Percentiles rank a stretch among this genome's conserved stretches.
Conservation (phyloP, 2,113 vertebrate genomes). For the Platanista minor region DNA sequence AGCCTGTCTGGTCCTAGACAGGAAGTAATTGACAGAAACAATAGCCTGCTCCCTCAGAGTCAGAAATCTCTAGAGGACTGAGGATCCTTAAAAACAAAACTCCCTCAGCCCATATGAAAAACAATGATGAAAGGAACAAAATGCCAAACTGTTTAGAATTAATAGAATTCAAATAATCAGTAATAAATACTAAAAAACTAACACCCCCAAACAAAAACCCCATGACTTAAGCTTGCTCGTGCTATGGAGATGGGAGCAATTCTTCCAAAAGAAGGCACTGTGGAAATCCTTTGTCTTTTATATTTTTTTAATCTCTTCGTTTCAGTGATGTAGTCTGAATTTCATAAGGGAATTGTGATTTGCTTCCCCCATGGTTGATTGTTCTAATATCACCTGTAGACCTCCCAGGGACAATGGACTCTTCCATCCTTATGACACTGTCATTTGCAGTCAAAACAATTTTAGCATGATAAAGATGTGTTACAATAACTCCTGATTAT, state of each 20-base stretch:
- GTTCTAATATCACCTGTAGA: slow-evolving; percentile 49
- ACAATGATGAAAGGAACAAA: background rate
- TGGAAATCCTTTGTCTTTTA: slow-evolving; percentile 9
- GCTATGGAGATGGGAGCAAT: background rate
- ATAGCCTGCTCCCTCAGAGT: background rate
- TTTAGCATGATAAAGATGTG: slow-evolving; percentile 58
- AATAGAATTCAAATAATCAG: slow-evolving; percentile 47
- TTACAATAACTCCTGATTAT: slow-evolving; percentile 52
- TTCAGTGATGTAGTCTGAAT: background rate
- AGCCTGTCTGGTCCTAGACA: background rate
- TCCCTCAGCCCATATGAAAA: background rate
- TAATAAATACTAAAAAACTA: background rate
- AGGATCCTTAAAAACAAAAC: background rate
- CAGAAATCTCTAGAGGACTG: background rate
- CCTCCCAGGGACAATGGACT: slow-evolving; percentile 33
- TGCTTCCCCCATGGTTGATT: background rate
- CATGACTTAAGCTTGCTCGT: background rate
- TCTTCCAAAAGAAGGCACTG: background rate
- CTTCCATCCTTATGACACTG: background rate
- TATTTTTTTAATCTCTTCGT: slow-evolving; percentile 34
- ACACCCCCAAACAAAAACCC: background rate
- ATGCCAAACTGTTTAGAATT: background rate
- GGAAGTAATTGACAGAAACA: slow-evolving; percentile 45
- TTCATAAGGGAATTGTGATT: background rate
- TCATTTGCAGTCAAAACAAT: slow-evolving; percentile 58